Evolutionary conservation across 1,140 invertebrate genomes (phyloP), one percentile per base, ranked within the genome.

Genomic region (Hypothenemus hampei): DNA sequence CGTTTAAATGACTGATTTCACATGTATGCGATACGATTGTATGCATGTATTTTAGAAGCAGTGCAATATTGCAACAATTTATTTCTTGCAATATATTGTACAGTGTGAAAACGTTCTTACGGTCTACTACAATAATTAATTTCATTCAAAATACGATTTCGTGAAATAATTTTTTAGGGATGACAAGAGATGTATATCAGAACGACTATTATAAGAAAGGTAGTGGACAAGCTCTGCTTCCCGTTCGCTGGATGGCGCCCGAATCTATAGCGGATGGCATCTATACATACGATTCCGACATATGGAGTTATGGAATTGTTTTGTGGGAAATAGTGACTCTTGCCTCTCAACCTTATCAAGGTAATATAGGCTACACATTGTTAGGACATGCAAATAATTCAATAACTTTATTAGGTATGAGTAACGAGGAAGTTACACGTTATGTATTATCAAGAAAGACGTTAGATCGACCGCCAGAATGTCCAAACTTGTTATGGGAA

Each of bases 181-280:
- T 65, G 75, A 82, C 86, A 0, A 69, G 85, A 57, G 87, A 90
- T 64, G 80, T 90, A 46, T 87, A 87, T 65, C 81, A 84, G 62
- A 83, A 79, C 43, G 83, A 87, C 67, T 88, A 87, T 65, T 88
- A 88, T 67, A 78, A 82, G 54, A 82, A 84, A 65, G 80, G 74
- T 11, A 76, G 77, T 5, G 41, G 50, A 4, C 47, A 44, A 60
- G 78, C 80, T 0, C 59, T 85, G 35, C 67, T 88, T 48, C 85
- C 86, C 5, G 83, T 88, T 6, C 65, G 85, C 21, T 89, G 91
- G 91, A 97, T 87, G 85, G 77, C 84, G 1, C 85, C 85, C 1
- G 85, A 88, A 65, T 82, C 81, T 43, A 70, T 87, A 3, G 82
- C 79, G 35, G 85, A 89, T 70, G 86, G 85, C 8, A 77, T 85